Base-by-base conservation (phyloP, 2,888 invertebrate species). In the Aporophyla nigra region DNA sequence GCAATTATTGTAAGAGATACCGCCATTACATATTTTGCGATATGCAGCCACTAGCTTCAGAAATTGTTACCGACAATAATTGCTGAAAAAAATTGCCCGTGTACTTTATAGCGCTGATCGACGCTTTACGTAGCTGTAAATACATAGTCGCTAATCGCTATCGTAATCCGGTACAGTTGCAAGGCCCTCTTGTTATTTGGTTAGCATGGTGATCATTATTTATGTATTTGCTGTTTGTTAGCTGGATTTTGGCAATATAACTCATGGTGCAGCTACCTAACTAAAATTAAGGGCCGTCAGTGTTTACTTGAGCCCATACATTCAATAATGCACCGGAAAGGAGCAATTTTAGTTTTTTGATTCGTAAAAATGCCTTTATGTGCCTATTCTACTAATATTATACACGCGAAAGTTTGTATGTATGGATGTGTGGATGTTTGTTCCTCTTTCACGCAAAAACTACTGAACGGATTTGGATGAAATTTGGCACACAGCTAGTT, bases 101-200 rank as follows among this genome's bases (percentile, higher is more conserved):
- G 16, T 69, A 46, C 33, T 68, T 51, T 56, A 70, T 19, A 66
- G 63, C 40, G 40, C 27, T 24, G 53, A 51, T 16, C 53, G 14
- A 65, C 33, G 71, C 59, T 69, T 51, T 61, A 40, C 21, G 67
- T 66, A 61, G 72, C 69, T 87, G 83, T 82, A 87, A 80, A 78
- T 83, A 86, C 80, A 81, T 59, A 86, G 74, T 72, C 68, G 68
- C 85, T 88, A 88, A 88, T 83, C 83, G 78, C 71, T 83, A 71
- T 70, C 78, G 80, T 87, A 86, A 88, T 85, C 87, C 83, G 78
- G 82, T 88, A 78, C 79, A 79, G 87, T 80, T 75, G 82, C 75
- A 78, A 79, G 75, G 78, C 74, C 70, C 78, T 69, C 69, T 74
- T 85, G 86, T 83, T 85, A 83, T 79, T 83, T 82, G 75, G 81